Base-by-base conservation (phyloP, 1,140 invertebrate genomes). In the Sarcophaga peregrina region DNA sequence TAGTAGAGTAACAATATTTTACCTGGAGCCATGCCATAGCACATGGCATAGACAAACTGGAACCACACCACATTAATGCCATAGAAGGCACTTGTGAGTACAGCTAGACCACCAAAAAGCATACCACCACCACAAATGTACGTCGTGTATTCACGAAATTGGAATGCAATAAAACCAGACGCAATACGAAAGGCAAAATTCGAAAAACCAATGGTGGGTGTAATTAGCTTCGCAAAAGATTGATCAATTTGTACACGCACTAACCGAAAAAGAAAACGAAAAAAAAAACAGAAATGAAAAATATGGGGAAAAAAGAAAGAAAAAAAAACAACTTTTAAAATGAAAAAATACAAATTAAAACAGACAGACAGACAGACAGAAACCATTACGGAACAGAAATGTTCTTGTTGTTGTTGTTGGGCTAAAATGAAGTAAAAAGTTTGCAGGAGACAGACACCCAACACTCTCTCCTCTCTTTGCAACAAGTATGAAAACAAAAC, bases 21-120 rank as follows among this genome's bases (percentile, higher is more conserved):
- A 89, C 88, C 88, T 87, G 97, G 95, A 75, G 96, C 94, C n/a
- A 98, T 91, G 68, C 98, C 98, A 91, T 98, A 99, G 5, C 95
- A 89, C 3, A 93, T 91, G 13, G 95, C 94, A 87, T 97, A 98
- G 62, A 93, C 90, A 85, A 92, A 95, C 88, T 94, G 98, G 90
- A 92, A 96, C 83, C 87, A 87, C 8, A 88, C 46, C 80, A 85
- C 9, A 78, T 87, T 76, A 13, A 50, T 46, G 20, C 88, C 88
- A 74, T 80, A 87, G 74, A 89, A 89, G 17, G 88, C 87, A 73
- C 88, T 89, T 0, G 80, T 8, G 2, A 87, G 80, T 5, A 87
- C 86, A 5, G 83, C 50, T 3, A 58, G 0, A 9, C 88, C 88
- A 8, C 88, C 88, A 20, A 87, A 85, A 11, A 87, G 46, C 83